Conservation (phyloP, 2,888 invertebrate genomes). For the Ophion slaviceki region DNA sequence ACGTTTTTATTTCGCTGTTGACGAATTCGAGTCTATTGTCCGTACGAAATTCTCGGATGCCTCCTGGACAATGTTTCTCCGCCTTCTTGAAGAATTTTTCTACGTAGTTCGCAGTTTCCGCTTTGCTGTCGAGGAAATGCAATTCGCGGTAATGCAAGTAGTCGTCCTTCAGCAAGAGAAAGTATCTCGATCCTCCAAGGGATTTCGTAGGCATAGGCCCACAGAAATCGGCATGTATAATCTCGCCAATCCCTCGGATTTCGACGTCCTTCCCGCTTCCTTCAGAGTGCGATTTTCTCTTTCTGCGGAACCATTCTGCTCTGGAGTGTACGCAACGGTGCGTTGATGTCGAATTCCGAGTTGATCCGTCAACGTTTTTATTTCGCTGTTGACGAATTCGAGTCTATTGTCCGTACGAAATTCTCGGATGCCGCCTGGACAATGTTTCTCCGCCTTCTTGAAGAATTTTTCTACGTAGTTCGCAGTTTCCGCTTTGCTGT, state of each 20-base stretch:
- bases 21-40: conserved; percentile 66
- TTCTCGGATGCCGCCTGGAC: conserved; percentile 11
- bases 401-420: conserved; percentile 63
- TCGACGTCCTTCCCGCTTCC: conserved; percentile 54
- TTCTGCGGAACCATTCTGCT: conserved; percentile 55
- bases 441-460: conserved; percentile 40
- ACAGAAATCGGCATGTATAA: no score
- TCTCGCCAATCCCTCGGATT: no score
- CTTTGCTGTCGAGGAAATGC: no score
- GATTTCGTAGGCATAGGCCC: no score
- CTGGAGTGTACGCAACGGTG: conserved; percentile 53
- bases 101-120: no score
- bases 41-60: conserved; percentile 37
- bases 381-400: conserved; percentile 58
- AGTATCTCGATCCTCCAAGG: no score
- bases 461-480: conserved; percentile 18
- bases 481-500: no score
- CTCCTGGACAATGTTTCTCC: conserved; percentile 34
- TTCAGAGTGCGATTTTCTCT: conserved; percentile 54
- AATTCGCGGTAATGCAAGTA: no score
- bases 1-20: conserved; percentile 42
- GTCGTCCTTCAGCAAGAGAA: no score
- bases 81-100: conserved; percentile 36
- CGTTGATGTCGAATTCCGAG: conserved; percentile 47
- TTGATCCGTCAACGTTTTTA: conserved; percentile 34